Evolutionary conservation across 64 coral and sea anemone species (phyloP).

Genomic region (Stylophora pistillata): DNA sequence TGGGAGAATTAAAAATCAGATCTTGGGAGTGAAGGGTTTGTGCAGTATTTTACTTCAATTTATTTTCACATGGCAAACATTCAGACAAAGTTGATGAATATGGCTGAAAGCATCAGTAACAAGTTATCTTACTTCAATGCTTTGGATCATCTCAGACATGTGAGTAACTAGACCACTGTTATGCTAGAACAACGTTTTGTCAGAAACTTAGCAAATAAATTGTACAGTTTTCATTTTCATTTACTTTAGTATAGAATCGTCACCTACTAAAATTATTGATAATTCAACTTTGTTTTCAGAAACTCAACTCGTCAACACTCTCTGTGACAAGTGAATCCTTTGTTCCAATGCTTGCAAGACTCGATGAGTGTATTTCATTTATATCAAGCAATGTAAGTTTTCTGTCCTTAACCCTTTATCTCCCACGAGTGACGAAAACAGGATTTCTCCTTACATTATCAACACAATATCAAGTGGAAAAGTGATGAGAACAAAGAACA

Average conservation of each 20-base stretch:
- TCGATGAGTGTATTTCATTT: slow-evolving; percentile 97
- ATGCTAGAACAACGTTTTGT: background rate
- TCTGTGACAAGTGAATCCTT: slow-evolving; percentile 98
- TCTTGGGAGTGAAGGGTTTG: too few relatives aligned
- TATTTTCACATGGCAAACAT: background rate
- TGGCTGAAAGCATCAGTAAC: slow-evolving; percentile 98
- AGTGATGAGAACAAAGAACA: too few relatives aligned
- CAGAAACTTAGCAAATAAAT: background rate
- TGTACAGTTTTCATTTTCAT: background rate
- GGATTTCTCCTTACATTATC: too few relatives aligned
- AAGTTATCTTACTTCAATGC: slow-evolving; percentile 95
- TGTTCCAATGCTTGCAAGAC: slow-evolving; percentile 91
- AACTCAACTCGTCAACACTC: slow-evolving; percentile 91
- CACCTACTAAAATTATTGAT: background rate
- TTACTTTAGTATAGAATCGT: background rate
- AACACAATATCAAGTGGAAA: too few relatives aligned
- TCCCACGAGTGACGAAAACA: too few relatives aligned
- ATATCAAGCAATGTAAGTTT: slow-evolving; percentile 97
- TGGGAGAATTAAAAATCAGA: too few relatives aligned
- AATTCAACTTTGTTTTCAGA: slow-evolving; percentile 52
- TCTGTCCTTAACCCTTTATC: background rate
- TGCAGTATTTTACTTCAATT: too few relatives aligned
- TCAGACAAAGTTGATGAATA: slow-evolving; percentile 94
- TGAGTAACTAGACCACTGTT: slow-evolving; percentile 16
- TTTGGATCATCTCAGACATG: slow-evolving; percentile 94